These are phyloP conservation scores for Labeo calbasu DNA, from an alignment of 2,797 vertebrate species.

Conservation along the genomic window DNA sequence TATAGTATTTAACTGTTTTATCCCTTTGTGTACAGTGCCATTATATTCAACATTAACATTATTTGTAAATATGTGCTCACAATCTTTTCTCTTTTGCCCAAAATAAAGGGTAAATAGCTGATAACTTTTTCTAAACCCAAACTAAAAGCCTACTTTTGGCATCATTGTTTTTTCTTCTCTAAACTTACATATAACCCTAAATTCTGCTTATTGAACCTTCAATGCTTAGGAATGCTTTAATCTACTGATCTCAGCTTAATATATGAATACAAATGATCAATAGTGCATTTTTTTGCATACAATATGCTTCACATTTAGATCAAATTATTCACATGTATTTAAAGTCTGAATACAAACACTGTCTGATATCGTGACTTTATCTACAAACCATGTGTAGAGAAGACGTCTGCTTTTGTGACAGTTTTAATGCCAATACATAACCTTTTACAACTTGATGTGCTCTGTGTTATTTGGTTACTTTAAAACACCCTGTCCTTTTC, in stretches of 20 bases:
- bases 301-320: conserved; percentile 70
- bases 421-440: conserved; percentile 2
- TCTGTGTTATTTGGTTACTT: conserved; percentile 42
- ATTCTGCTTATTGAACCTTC: not conserved
- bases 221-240: not conserved
- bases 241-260: not conserved
- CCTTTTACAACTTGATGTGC: not conserved
- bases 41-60: conserved; percentile 3
- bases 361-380: conserved; percentile 21
- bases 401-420: not conserved
- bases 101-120: not conserved
- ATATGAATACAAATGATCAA: conserved; percentile 26
- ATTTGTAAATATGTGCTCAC: conserved; percentile 2
- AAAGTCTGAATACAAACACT: conserved; percentile 15
- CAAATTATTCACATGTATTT: conserved; percentile 50
- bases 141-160: conserved; percentile 8
- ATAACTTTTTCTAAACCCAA: conserved; percentile 9
- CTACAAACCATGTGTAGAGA: conserved; percentile 38
- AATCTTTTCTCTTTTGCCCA: not conserved
- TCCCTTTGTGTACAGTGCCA: conserved; percentile 20
- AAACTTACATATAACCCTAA: not conserved
- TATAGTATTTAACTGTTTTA: conserved; percentile 1
- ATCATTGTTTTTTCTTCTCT: not conserved
- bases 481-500: conserved; percentile 54
- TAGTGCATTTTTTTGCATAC: conserved; percentile 57